Evolutionary conservation across 1,140 invertebrate species (phyloP).

Genomic region (Drosophila azteca): DNA sequence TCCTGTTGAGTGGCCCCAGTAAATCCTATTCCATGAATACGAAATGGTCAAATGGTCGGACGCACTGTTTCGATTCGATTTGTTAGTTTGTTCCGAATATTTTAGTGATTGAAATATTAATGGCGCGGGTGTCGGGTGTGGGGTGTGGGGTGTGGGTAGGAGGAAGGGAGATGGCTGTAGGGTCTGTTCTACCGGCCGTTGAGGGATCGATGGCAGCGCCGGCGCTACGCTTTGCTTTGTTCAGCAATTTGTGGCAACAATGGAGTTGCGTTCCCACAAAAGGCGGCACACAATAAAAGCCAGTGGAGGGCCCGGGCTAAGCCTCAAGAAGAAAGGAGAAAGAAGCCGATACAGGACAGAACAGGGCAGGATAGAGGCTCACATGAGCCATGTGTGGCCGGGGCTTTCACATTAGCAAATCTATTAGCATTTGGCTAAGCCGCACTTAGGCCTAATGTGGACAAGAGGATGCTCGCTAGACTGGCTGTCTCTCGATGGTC

Average conservation of each 20-base stretch:
- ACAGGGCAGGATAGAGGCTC: slow-evolving; percentile 2
- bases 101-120: slow-evolving; percentile 61
- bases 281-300: slow-evolving; percentile 70
- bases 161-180: neutral
- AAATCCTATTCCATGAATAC: slow-evolving; percentile 36
- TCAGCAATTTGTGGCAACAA: slow-evolving; percentile 66
- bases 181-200: too few relatives aligned
- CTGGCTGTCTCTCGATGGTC: slow-evolving; percentile 41
- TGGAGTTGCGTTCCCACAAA: slow-evolving; percentile 29
- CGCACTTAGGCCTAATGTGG: slow-evolving; percentile 63
- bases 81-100: slow-evolving; percentile 39
- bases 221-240: slow-evolving; percentile 70
- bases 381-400: slow-evolving; percentile 35
- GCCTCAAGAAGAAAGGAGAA: neutral
- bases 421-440: slow-evolving; percentile 76
- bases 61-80: slow-evolving; percentile 26
- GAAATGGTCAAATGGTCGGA: slow-evolving; percentile 20
- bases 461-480: slow-evolving; percentile 38
- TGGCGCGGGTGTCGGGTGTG: slow-evolving; percentile 4
- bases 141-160: slow-evolving; percentile 1
- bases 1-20: slow-evolving; percentile 21
- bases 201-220: slow-evolving; percentile 51
- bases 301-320: slow-evolving; percentile 26
- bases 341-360: neutral
- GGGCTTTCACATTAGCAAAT: slow-evolving; percentile 57